A percentile compares a stretch with the other conserved stretches of the same genome.
Conservation (phyloP, 2,888 invertebrate species). For the Physocephala rufipes region DNA sequence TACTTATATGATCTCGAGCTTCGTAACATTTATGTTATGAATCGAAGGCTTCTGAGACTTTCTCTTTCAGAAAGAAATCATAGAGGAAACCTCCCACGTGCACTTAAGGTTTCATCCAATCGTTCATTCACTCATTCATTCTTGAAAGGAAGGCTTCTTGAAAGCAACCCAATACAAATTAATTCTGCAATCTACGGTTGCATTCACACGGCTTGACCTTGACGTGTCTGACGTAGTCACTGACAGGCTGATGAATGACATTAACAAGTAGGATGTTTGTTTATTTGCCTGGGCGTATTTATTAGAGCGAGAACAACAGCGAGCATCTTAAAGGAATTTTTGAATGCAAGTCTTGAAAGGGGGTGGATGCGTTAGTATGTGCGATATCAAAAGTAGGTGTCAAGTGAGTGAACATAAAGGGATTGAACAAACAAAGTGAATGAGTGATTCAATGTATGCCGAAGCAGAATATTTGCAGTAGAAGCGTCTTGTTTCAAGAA, state of each 20-base stretch:
- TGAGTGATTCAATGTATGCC: no score
- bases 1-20: constrained; percentile 9
- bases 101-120: no score
- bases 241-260: not conserved
- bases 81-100: not conserved
- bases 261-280: not conserved
- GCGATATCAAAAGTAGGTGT: not conserved
- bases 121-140: constrained; percentile 9
- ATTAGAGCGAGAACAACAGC: not conserved
- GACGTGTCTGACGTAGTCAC: constrained; percentile 16
- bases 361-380: not conserved
- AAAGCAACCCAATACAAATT: constrained; percentile 25
- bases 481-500: not conserved
- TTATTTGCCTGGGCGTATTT: not conserved
- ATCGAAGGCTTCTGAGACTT: constrained; percentile 14
- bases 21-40: not conserved
- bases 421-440: not conserved
- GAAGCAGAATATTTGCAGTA: no score
- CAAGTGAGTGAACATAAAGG: constrained; percentile 16
- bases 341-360: no score
- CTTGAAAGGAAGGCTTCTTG: no score
- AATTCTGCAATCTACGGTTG: constrained; percentile 11
- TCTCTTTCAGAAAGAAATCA: not conserved
- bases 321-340: not conserved
- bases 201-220: constrained; percentile 12